These are phyloP conservation scores for Clarias batrachus DNA, from an alignment of 2,113 vertebrate genomes.

Conservation along the genomic window DNA sequence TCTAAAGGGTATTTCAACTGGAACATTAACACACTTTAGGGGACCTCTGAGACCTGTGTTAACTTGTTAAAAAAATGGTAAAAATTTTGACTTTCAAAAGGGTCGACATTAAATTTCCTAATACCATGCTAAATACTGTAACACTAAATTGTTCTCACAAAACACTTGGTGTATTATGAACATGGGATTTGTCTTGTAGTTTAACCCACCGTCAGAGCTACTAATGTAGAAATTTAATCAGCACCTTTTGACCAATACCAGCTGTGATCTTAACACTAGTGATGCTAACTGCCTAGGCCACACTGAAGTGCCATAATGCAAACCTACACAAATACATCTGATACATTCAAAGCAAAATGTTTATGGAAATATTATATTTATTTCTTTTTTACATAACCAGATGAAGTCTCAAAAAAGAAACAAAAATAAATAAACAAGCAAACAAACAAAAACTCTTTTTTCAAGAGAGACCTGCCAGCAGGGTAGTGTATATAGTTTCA, in stretches of 20 bases:
- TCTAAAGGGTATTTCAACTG: too few species aligned
- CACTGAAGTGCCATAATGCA: background rate
- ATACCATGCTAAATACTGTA: background rate
- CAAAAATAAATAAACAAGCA: too few species aligned
- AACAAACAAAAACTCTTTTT: too few species aligned
- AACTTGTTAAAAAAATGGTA: too few species aligned
- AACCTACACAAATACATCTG: background rate
- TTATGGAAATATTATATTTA: background rate
- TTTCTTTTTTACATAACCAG: background rate
- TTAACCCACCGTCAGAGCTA: background rate
- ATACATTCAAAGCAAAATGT: background rate
- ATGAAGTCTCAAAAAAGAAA: background rate
- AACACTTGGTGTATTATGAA: background rate
- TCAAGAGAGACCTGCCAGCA: background rate
- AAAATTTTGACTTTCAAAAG: background rate
- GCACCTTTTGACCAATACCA: background rate
- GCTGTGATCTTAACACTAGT: background rate
- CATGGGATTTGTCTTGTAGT: background rate
- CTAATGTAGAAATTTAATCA: background rate
- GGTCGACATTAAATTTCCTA: background rate
- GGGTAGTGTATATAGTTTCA: background rate
- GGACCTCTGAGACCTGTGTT: too few species aligned
- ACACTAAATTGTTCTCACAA: background rate
- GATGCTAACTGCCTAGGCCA: background rate
- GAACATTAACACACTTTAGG: too few species aligned